phyloP scores from a whole-genome alignment of 2,888 invertebrate genomes.

The Polietes domitor region DNA sequence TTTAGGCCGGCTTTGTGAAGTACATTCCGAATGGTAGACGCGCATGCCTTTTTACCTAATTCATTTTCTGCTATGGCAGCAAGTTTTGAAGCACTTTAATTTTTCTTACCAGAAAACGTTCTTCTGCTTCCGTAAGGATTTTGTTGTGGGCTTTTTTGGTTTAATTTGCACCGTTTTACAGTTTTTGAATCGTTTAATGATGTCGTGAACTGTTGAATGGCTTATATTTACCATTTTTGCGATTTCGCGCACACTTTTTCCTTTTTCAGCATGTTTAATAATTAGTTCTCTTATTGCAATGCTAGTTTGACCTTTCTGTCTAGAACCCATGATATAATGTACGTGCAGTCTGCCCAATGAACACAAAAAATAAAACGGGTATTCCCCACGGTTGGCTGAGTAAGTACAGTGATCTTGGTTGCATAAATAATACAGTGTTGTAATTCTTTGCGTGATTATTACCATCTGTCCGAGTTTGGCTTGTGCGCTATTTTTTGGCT shows the following conservation, averaged over 20 bases:
- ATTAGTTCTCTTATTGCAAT: conserved; percentile 26
- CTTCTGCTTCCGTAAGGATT: conserved; percentile 1
- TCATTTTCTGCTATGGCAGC: conserved; percentile 6
- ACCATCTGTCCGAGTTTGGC: too few species aligned
- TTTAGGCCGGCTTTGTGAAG: conserved; percentile 23
- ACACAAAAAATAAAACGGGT: too few species aligned
- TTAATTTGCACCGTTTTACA: conserved; percentile 1
- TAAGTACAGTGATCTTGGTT: too few species aligned
- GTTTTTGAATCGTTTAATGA: conserved; percentile 13
- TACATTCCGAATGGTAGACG: conserved; percentile 26
- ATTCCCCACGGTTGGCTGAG: too few species aligned
- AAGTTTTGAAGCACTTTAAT: not conserved
- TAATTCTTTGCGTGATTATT: too few species aligned
- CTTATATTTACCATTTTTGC: not conserved
- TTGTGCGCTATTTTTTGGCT: too few species aligned
- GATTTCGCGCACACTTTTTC: not conserved
- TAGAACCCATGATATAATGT: not conserved
- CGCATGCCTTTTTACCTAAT: conserved; percentile 5
- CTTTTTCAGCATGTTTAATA: not conserved
- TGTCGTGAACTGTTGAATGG: conserved; percentile 1
- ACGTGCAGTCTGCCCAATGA: not conserved
- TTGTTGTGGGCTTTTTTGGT: not conserved
- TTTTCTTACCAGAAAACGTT: conserved; percentile 28
- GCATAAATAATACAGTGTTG: too few species aligned
- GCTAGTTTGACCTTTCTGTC: conserved; percentile 15